Evolutionary conservation across 2,113 vertebrate species (phyloP), one percentile per base, ranked within the genome.

Genomic region (Nesospiza acunhae): DNA sequence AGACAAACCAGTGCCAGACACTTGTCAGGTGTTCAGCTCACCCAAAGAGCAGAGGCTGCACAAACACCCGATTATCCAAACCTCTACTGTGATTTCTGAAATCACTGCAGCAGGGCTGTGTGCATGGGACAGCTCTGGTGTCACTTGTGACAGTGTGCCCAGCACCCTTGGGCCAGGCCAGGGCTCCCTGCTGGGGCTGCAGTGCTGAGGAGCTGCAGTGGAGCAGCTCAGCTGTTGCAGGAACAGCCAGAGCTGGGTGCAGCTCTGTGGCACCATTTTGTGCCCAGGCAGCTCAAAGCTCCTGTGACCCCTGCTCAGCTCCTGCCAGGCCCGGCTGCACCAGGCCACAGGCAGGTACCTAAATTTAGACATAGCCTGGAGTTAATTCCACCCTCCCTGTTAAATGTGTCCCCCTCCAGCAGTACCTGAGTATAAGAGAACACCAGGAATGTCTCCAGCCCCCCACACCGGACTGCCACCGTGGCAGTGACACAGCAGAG

Each of bases 171-270:
- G 33, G 47, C 33, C 53, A 24, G 44, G 27, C 35, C 72, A 6
- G 1, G 0, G 58, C 27, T 52, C 10, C 55, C 66, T 27, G 42
- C 82, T 5, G n/a, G 35, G 15, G 7, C 2, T 13, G n/a, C 0
- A 2, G 27, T 0, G 31, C 35, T 27, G 12, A 37, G 41, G 2
- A 8, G 64, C 55, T 49, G 75, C 75, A 13, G n/a, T 0, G 18
- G 20, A 31, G 47, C 79, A n/a, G 74, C 64, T 18, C 27, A 6
- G 74, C 47, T 22, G 39, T 33, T 28, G 74, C 74, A 76, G 20
- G 2, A 50, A 50, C 49, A 9, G 11, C 47, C 39, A 11, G 30
- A 1, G 78, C 53, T 19, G 37, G 27, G 39, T 6, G 46, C 78
- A 89, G 53, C 46, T 68, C n/a, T 1, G 13, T 15, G 70, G 70